phyloP scores from a whole-genome alignment of 2,113 vertebrate species.

The Thymallus thymallus region DNA sequence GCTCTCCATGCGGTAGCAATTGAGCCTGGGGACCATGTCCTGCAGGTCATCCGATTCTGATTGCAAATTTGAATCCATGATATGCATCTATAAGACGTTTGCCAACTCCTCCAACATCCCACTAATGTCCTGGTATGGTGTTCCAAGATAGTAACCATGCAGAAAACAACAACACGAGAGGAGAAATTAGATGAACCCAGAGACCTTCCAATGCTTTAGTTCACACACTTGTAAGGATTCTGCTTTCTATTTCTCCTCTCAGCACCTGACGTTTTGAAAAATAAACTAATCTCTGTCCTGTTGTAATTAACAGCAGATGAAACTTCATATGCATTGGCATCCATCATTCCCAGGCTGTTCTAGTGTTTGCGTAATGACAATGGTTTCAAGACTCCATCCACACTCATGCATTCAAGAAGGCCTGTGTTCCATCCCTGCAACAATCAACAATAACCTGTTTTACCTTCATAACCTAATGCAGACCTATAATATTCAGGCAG shows the following conservation, averaged over 20 bases:
- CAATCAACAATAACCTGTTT: conserved; percentile 13
- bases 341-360: background rate
- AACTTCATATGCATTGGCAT: background rate
- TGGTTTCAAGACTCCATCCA: conserved; percentile 7
- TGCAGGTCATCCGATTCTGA: no score
- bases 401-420: background rate
- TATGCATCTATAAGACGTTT: no score
- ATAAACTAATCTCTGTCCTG: background rate
- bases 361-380: conserved; percentile 13
- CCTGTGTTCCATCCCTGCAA: conserved; percentile 13
- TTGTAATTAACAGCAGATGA: conserved; percentile 18
- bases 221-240: no score
- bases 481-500: background rate
- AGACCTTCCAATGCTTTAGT: no score
- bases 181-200: no score
- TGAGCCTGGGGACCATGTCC: no score
- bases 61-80: no score
- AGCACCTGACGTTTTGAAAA: background rate
- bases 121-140: no score
- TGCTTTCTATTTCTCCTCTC: background rate
- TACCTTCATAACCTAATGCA: conserved; percentile 2
- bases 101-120: no score
- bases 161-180: no score
- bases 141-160: no score
- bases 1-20: no score